phyloP scores from a whole-genome alignment of 2,888 invertebrate genomes.

The Apodemia zela region DNA sequence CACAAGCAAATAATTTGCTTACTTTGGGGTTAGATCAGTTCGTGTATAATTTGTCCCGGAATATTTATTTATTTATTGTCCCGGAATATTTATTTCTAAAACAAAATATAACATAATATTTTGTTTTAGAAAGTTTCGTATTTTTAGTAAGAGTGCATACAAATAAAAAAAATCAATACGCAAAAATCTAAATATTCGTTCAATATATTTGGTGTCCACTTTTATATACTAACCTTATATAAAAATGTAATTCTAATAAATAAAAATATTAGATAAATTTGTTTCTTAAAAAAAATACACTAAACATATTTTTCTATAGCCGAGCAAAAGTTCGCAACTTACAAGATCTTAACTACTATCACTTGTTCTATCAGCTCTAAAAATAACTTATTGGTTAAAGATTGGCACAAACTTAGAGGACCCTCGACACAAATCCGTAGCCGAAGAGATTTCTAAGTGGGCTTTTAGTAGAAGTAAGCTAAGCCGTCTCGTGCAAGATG shows the following conservation, averaged over 20 bases:
- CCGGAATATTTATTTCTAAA: too few species aligned
- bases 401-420: conserved; percentile 62
- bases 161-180: too few species aligned
- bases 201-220: too few species aligned
- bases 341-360: conserved; percentile 27
- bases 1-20: too few species aligned
- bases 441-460: conserved; percentile 76
- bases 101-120: too few species aligned
- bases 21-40: too few species aligned
- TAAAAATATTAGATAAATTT: background rate
- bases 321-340: conserved; percentile 9
- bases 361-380: conserved; percentile 44
- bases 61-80: too few species aligned
- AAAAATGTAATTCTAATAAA: background rate
- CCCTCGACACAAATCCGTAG: conserved; percentile 68
- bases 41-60: too few species aligned
- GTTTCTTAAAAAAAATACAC: background rate
- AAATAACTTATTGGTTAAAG: conserved; percentile 67
- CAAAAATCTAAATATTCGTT: too few species aligned
- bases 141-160: too few species aligned
- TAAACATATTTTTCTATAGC: background rate
- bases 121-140: too few species aligned
- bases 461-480: conserved; percentile 76
- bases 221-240: too few species aligned
- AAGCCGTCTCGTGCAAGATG: conserved; percentile 72